Base-by-base conservation (phyloP, 2,797 vertebrate genomes). In the Schizopygopsis malacanthus region DNA sequence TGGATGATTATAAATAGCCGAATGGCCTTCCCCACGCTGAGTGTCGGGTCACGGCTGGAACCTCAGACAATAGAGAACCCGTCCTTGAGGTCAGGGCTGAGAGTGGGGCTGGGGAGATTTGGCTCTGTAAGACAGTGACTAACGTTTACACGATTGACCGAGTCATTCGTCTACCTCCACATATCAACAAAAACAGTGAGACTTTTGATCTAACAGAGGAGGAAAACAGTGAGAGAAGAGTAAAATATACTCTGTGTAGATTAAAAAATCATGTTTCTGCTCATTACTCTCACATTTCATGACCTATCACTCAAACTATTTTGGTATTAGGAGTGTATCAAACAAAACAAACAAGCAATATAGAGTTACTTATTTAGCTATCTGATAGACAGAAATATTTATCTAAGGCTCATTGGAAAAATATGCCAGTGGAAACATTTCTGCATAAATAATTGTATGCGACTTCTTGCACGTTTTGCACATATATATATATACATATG, bases 1-100 rank as follows among this genome's bases (percentile, higher is more conserved):
- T 88, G 87, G 88, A 81, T 39, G 76, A 89, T 93, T 95, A 95
- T 93, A 95, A 96, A 96, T 96, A 96, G 95, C 93, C 92, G 89
- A 18, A 59, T 91, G 91, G 90, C 91, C 90, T 92, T 94, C 93
- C 84, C 84, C 76, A 91, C 41, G 90, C 67, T 56, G 73, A 78
- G 90, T 75, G 73, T 12, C 56, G 91, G 95, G 96, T 96, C 95
- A 95, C 5, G 90, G 92, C 87, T 89, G 86, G 84, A 89, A 89
- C 89, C 91, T 78, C 79, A 94, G 90, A 95, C 94, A 95, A 95
- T 95, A 88, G 93, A 80, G 81, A 90, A 91, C 87, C 90, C 91
- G 92, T 93, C 92, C 89, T 89, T 20, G 88, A 90, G 90, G 92
- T 89, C 90, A 91, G 89, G 89, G 84, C 83, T 91, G 90, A 6